Percentiles rank a stretch among this genome's conserved stretches.
Conservation (phyloP, 2,113 vertebrate species). For the Plecotus auritus region DNA sequence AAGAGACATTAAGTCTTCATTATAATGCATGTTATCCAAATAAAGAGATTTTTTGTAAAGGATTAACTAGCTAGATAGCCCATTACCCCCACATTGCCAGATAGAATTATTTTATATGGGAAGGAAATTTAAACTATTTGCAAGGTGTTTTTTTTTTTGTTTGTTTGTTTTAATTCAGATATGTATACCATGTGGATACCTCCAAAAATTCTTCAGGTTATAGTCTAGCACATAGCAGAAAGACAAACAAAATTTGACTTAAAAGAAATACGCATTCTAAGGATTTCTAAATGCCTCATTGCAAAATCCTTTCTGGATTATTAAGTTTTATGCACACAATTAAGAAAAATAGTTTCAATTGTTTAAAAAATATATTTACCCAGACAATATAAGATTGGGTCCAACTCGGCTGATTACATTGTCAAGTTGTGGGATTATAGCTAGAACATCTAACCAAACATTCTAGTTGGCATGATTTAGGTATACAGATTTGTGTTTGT, state of each 20-base stretch:
- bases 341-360: not conserved
- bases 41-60: not conserved
- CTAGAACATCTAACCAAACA: not conserved
- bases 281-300: not conserved
- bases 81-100: not conserved
- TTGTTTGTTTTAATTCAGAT: not conserved
- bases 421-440: not conserved
- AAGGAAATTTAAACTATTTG: not conserved
- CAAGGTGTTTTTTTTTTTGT: not conserved
- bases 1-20: not conserved
- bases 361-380: not conserved
- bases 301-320: not conserved
- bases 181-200: not conserved
- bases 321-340: not conserved
- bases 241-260: not conserved
- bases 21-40: not conserved
- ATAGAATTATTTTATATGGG: not conserved
- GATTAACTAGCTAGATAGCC: not conserved
- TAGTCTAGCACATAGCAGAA: not conserved
- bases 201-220: not conserved
- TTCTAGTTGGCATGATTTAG: not conserved
- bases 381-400: not conserved
- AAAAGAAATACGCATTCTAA: not conserved
- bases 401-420: not conserved
- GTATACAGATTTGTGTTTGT: not conserved